phyloP scores from a whole-genome alignment of 2,113 vertebrate species.

The Poecile atricapillus region DNA sequence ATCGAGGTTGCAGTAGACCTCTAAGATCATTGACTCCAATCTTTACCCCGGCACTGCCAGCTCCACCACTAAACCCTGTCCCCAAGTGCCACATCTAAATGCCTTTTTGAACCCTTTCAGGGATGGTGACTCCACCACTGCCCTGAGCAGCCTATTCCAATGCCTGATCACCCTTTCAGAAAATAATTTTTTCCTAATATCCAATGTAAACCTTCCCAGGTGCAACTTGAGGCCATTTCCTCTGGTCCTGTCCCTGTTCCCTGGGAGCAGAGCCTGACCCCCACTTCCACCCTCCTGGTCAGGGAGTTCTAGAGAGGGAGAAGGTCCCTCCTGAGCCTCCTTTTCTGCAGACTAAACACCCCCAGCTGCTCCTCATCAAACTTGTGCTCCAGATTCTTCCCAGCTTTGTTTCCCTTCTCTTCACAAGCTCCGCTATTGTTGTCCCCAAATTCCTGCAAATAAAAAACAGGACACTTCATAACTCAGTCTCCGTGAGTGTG shows the following conservation, averaged over 20 bases:
- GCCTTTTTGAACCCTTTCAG: background rate
- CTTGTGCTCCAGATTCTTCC: background rate
- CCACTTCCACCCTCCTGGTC: background rate
- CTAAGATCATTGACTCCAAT: background rate
- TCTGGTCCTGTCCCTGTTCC: background rate
- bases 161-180: background rate
- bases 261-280: background rate
- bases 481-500: background rate
- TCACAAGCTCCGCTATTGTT: fast-evolving
- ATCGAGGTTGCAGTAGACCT: background rate
- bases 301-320: background rate
- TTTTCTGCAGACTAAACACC: background rate
- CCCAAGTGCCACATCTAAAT: background rate
- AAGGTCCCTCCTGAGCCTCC: background rate
- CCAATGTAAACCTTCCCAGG: background rate
- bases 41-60: background rate
- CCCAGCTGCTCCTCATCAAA: background rate
- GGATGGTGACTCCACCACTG: background rate
- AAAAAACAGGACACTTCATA: background rate
- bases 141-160: background rate
- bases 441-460: background rate
- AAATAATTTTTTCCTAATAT: background rate
- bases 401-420: background rate
- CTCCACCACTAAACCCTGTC: background rate
- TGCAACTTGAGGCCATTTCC: fast-evolving